Base-by-base conservation (phyloP, 2,888 invertebrate genomes). In the Drosophila parthenogenetica region DNA sequence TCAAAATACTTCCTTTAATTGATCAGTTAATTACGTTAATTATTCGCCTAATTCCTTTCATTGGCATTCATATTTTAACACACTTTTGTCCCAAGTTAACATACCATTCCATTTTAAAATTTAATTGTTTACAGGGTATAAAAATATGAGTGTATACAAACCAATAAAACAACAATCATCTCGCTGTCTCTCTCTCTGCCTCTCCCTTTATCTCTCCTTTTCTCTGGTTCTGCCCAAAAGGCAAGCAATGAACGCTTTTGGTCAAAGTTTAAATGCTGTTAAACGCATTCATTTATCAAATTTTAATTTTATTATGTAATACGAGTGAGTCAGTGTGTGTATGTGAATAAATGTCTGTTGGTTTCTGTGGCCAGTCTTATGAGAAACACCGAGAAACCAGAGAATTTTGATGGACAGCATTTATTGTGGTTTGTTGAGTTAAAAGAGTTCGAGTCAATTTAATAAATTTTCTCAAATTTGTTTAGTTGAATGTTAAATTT, bases 261-360 rank as follows among this genome's bases (percentile, higher is more conserved):
- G 67, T 69, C 78, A 76, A 62, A 75, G 69, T 68, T 78, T 77
- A 82, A 78, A 78, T 68, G 75, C 70, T 73, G 60, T 69, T 80
- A 68, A 81, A 79, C 65, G 59, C 59, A 75, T 64, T 73, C 68
- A 86, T 84, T 81, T 83, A 86, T 83, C 77, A 83, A 83, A 81
- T 79, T 79, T 65, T 64, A 68, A 73, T 73, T 73, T 72, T 73
- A 69, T 81, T 76, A 48, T 72, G 19, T 64, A 76, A 80, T 73
- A 25, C n/a, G 19, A 43, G 14, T 29, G 37, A 25, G 25, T 59
- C 43, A 22, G 48, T 53, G 35, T 35, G 10, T 35, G 16, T 25
- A 11, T 37, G 29, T 14, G 5, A 73, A 35, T 67, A 8, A 51
- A 75, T 35, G 77, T 71, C 16, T 43, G 39, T 51, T 22, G 62